Conservation (phyloP, 92 coral and sea anemone species). For the Phenganax subtilis region DNA sequence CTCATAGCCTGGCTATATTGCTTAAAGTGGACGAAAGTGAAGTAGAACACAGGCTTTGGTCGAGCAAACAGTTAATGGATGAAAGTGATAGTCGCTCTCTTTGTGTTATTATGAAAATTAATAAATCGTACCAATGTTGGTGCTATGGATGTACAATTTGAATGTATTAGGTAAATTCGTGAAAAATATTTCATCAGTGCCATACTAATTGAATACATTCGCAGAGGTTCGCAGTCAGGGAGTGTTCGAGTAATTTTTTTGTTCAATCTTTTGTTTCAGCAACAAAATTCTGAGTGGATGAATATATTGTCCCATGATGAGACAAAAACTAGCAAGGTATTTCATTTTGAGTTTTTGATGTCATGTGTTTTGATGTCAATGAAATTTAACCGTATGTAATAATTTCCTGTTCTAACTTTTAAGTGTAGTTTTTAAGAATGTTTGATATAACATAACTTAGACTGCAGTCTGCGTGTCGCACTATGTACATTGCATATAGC, state of each 20-base stretch:
- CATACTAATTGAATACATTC: too few relatives aligned
- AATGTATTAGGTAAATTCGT: neutral
- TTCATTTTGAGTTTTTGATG: neutral
- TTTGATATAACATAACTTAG: too few relatives aligned
- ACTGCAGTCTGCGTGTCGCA: too few relatives aligned
- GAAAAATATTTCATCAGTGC: too few relatives aligned
- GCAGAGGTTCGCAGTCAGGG: too few relatives aligned
- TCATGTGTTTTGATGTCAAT: too few relatives aligned
- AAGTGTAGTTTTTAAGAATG: neutral
- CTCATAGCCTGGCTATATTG: too few relatives aligned
- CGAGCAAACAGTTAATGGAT: neutral
- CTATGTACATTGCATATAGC: neutral
- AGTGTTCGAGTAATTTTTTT: neutral
- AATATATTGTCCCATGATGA: constrained; percentile 62
- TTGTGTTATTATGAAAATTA: too few relatives aligned
- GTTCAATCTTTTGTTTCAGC: constrained; percentile 39
- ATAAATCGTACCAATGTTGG: too few relatives aligned
- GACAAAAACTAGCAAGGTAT: constrained; percentile 62
- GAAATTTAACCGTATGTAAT: too few relatives aligned
- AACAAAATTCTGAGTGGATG: constrained; percentile 59
- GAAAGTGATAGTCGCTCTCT: too few relatives aligned
- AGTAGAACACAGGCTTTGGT: neutral
- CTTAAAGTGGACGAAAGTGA: too few relatives aligned
- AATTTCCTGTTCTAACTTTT: neutral
- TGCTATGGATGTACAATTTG: neutral